Conservation (phyloP, 2,797 vertebrate species). For the Sebastes variabilis region DNA sequence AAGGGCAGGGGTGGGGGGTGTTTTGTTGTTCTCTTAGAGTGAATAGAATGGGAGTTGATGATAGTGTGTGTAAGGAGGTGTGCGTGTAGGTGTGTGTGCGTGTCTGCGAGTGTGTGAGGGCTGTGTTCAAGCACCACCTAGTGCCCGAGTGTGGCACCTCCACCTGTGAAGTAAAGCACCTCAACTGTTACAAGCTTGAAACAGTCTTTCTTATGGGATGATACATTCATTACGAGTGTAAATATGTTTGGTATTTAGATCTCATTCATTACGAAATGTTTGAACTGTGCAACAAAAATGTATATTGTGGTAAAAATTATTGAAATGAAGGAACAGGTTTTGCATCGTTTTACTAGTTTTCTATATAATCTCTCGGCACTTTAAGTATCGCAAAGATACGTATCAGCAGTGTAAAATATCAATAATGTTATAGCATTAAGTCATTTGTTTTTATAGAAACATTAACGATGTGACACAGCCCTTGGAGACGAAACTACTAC, state of each 20-base stretch:
- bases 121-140: conserved; percentile 97
- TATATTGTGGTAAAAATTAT: neutral
- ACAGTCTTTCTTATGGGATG: neutral
- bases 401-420: neutral
- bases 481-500: neutral
- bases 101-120: conserved; percentile 60
- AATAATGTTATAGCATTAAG: neutral
- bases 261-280: neutral
- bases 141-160: conserved; percentile 77
- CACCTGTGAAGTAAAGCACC: conserved; percentile 62
- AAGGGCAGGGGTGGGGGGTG: conserved; percentile 44
- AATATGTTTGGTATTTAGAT: neutral
- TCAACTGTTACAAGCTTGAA: conserved; percentile 4
- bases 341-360: neutral
- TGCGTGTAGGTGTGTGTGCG: conserved; percentile 12
- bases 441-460: neutral
- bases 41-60: conserved; percentile 64
- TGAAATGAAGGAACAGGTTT: neutral
- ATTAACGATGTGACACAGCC: conserved; percentile 3
- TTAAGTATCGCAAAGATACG: neutral
- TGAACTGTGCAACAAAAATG: neutral
- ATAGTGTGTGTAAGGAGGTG: conserved; percentile 35
- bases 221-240: neutral
- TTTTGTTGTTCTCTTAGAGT: conserved; percentile 64
- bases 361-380: neutral